These are phyloP conservation scores for Oxystoma pomonae DNA, from an alignment of 2,888 invertebrate species.

Conservation along the genomic window DNA sequence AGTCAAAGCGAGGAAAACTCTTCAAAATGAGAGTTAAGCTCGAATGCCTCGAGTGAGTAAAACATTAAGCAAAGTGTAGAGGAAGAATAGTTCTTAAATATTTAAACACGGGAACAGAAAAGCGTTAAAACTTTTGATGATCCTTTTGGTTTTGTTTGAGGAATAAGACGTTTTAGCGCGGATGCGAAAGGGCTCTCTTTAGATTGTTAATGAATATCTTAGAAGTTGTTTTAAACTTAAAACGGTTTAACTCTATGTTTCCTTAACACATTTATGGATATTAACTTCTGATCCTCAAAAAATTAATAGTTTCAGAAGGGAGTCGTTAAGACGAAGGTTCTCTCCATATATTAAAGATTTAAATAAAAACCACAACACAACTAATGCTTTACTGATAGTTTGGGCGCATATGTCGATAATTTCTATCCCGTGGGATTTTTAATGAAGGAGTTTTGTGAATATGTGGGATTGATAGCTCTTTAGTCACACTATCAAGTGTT, in stretches of 20 bases:
- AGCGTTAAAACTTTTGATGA: conserved; percentile 1
- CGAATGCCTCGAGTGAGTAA: conserved; percentile 3
- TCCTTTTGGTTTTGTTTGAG: neutral
- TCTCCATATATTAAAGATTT: too few species aligned
- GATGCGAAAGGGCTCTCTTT: neutral
- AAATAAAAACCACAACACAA: too few species aligned
- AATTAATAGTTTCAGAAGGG: too few species aligned
- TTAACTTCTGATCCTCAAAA: too few species aligned
- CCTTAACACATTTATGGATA: too few species aligned
- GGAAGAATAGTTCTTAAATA: conserved; percentile 4
- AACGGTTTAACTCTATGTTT: neutral
- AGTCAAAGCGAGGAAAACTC: conserved; percentile 1
- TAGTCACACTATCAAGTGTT: too few species aligned
- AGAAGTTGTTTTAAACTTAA: neutral
- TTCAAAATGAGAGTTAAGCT: neutral
- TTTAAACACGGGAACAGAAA: conserved; percentile 1
- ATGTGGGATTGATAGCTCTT: too few species aligned
- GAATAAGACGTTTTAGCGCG: neutral
- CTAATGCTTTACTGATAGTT: too few species aligned
- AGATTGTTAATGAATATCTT: neutral
- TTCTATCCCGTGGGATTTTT: too few species aligned
- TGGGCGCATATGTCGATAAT: too few species aligned
- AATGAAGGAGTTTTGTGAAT: too few species aligned
- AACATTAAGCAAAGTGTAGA: conserved; percentile 2
- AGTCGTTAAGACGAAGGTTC: too few species aligned